Base-by-base conservation (phyloP, 2,797 vertebrate genomes). In the Holocentrus rufus region DNA sequence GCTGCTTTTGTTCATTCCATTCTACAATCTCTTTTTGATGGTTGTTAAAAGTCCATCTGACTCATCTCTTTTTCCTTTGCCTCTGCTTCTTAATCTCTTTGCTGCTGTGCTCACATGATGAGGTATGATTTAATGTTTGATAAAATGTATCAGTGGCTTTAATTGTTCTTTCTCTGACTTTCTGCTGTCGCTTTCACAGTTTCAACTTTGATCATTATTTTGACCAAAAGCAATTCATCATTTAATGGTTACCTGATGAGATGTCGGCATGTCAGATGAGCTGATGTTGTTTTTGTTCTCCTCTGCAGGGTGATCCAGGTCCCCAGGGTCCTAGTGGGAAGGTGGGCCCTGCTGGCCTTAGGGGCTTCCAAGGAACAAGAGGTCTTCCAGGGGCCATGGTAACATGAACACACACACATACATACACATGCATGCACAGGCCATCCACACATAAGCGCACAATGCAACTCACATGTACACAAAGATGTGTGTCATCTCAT, bases 301-400 rank as follows among this genome's bases (percentile, higher is more conserved):
- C 5, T 73, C 34, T 82, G 17, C 70, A 99, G 98, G 98, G 98
- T 78, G 98, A 99, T 80, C 98, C 98, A 83, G 98, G 98, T 80
- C 94, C 94, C 86, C 92, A 94, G 58, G 97, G 97, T 60, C 70
- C 87, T 69, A 83, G 93, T 82, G 98, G 98, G 25, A 99, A 99
- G 85, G 90, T 96, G 59, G 98, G 98, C 71, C 98, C 98, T 42
- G 76, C 96, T 17, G 98, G 98, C 67, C 91, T 99, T 46, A 95
- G 95, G 73, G 98, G 98, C 76, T 99, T 99, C 82, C 92, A 95
- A 53, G 98, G 98, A n/a, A 91, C 95, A 77, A 95, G 98, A 93
- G 98, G 98, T 77, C 95, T 99, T 89, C 94, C 98, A 75, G 98
- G 98, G 73, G 94, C 94, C 74, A 93, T 94, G 93, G 98, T 99